A percentile compares a stretch with the other conserved stretches of the same genome.
Evolutionary conservation across 1,140 invertebrate species (phyloP).

Genomic region (Hydropsyche tenuis): DNA sequence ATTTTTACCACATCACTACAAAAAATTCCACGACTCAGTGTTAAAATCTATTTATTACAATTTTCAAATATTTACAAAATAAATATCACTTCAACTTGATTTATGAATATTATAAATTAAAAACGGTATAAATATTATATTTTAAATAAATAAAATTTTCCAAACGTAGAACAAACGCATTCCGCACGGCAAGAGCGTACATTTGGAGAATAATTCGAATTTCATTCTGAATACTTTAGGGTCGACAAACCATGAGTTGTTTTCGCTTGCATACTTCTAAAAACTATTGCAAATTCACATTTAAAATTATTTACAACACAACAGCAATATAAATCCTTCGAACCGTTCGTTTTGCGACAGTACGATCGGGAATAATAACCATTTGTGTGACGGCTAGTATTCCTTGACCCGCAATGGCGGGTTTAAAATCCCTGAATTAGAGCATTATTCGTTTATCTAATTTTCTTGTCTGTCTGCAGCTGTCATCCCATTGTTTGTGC

Average conservation of each 20-base stretch:
- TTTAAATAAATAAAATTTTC: background rate
- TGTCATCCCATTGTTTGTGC: conserved; percentile 40
- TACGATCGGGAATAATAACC: too few relatives aligned
- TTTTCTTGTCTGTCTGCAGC: conserved; percentile 36
- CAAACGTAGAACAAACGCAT: background rate
- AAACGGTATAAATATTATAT: too few relatives aligned
- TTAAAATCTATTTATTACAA: too few relatives aligned
- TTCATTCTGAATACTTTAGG: conserved; percentile 12
- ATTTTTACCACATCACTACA: too few relatives aligned
- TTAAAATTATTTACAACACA: too few relatives aligned
- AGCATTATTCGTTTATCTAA: conserved; percentile 37
- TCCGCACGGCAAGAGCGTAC: background rate
- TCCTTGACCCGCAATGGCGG: background rate
- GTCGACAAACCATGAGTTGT: conserved; percentile 26
- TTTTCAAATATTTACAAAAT: too few relatives aligned
- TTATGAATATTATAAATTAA: too few relatives aligned
- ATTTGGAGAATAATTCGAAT: background rate
- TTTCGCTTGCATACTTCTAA: background rate
- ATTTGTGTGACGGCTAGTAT: background rate
- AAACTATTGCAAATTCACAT: too few relatives aligned
- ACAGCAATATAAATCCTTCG: too few relatives aligned
- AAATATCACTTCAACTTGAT: too few relatives aligned
- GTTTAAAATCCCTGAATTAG: conserved; percentile 16
- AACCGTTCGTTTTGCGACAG: too few relatives aligned
- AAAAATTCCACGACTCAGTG: too few relatives aligned